Conservation (phyloP, 2,113 vertebrate species). For the Sander lucioperca region DNA sequence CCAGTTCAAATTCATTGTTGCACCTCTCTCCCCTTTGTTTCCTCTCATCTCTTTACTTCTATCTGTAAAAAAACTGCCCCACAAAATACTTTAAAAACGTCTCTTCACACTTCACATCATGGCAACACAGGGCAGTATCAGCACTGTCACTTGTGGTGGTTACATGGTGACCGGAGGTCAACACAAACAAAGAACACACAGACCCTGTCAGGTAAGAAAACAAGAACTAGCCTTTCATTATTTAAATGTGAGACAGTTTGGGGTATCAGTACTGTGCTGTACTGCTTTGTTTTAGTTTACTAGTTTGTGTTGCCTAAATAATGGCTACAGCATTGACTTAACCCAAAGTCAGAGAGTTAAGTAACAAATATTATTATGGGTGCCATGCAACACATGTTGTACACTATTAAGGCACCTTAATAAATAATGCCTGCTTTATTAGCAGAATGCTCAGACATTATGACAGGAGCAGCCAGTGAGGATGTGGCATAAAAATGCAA, state of each 20-base stretch:
- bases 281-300: not conserved
- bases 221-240: slow-evolving; percentile 11
- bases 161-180: slow-evolving; percentile 5
- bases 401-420: not conserved
- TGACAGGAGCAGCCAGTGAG: not conserved
- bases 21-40: not conserved
- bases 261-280: not conserved
- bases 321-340: not conserved
- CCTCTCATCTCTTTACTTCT: not conserved
- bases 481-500: not conserved
- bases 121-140: not conserved
- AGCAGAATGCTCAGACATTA: not conserved
- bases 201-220: not conserved
- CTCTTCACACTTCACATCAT: slow-evolving; percentile 1
- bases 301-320: not conserved
- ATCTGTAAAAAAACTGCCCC: not conserved
- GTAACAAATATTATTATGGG: slow-evolving; percentile 11
- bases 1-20: not conserved
- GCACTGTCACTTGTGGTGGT: not conserved
- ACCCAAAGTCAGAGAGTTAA: slow-evolving; percentile 31
- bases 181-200: slow-evolving; percentile 19
- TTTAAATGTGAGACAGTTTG: not conserved
- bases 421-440: not conserved
- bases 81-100: not conserved
- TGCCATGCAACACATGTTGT: not conserved